Evolutionary conservation across 2,113 vertebrate species (phyloP).

Genomic region (Hoplias malabaricus): DNA sequence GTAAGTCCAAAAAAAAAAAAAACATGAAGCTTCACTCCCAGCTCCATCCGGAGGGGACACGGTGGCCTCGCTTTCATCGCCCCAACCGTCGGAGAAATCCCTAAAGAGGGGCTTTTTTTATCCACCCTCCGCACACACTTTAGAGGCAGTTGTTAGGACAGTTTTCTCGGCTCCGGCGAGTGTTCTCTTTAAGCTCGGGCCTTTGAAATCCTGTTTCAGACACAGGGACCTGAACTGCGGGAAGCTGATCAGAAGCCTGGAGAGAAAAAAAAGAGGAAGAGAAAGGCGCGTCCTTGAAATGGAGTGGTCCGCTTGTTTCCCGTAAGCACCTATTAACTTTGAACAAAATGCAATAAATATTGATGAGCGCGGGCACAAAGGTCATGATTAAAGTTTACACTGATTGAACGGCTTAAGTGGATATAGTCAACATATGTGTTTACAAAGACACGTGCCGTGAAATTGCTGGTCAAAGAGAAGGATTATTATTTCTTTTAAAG

Average conservation of each 20-base stretch:
- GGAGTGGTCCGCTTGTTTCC: constrained; percentile 20
- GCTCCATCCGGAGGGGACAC: neutral
- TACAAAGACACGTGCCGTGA: neutral
- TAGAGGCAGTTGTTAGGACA: constrained; percentile 8
- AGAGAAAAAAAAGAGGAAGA: neutral
- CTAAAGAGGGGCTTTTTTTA: constrained; percentile 12
- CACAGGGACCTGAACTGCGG: neutral
- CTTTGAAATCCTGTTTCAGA: constrained; percentile 32
- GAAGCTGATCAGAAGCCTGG: constrained; percentile 34
- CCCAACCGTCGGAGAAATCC: constrained; percentile 9
- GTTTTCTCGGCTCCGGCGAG: constrained; percentile 19
- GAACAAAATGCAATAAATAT: constrained; percentile 45
- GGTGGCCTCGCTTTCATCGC: neutral
- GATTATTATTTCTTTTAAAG: no score
- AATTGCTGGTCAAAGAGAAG: neutral
- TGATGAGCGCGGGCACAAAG: constrained; percentile 28
- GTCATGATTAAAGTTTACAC: constrained; percentile 41
- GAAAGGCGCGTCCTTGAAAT: constrained; percentile 34
- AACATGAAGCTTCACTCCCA: neutral
- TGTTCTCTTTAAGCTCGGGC: neutral
- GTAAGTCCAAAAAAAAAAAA: neutral
- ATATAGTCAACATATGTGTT: neutral
- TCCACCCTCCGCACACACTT: neutral
- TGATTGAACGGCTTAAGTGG: constrained; percentile 17
- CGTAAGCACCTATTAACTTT: constrained; percentile 41